Base-by-base conservation (phyloP, 2,888 invertebrate genomes). In the Torymus auratus region DNA sequence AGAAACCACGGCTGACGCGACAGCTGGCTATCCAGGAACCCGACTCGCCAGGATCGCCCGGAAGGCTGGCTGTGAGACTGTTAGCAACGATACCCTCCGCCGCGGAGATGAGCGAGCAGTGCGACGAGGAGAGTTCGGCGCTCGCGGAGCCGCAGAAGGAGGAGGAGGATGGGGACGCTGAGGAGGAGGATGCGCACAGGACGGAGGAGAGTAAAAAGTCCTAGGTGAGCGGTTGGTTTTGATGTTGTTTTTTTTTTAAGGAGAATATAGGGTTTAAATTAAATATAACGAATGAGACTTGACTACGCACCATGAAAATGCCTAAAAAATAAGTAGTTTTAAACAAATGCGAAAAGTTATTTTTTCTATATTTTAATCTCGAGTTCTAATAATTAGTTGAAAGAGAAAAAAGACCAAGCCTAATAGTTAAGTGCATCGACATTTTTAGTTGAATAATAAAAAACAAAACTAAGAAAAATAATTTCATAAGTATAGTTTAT, bases 11-110 rank as follows among this genome's bases (percentile, higher is more conserved):
- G 23, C 92, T 96, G 71, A 96, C 95, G 60, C 93, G 96, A 10
- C 97, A 97, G 91, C 94, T 95, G 85, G 96, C 96, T 14, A 93
- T 96, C 81, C 94, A 95, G 87, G 95, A 95, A 87, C 96, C 96
- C 83, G 96, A 96, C 87, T 93, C 94, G 67, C 94, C 94, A 12
- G 92, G 92, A 3, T 93, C 93, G 0, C 93, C 94, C 0, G 92
- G 93, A 2, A 85, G 91, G 80, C 87, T 93, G 20, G 92, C 93
- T 53, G 94, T 92, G 80, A 92, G 94, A 58, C 94, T 95, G 85
- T 91, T 95, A 77, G 94, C 95, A 52, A 95, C 95, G 14, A 95
- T 95, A 86, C 95, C 95, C 14, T 95, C 95, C 3, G 95, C 95
- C 0, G 94, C 95, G 1, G 95, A 95, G 87, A 95, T 93, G 84